Evolutionary conservation across 1,140 invertebrate species (phyloP), one percentile per base, ranked within the genome.

Genomic region (Oncopeltus fasciatus): DNA sequence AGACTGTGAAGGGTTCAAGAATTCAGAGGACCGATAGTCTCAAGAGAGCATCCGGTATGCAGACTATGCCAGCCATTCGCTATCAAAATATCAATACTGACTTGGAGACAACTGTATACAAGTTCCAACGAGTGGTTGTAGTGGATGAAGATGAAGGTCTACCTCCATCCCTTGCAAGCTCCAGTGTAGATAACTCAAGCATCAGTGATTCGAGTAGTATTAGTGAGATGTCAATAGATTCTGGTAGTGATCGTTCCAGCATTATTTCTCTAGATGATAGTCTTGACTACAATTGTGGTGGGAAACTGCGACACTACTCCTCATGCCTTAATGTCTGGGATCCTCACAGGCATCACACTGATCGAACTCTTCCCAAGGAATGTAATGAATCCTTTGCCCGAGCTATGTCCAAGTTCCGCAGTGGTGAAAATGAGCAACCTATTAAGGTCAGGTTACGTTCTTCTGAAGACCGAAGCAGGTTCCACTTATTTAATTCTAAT

Each of bases 141-240:
- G 66, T 77, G 0, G 76, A 77, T 29, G 77, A 78, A 12, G 33
- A 53, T 44, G 47, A 64, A 59, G 31, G 49, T 14, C 60, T 57
- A 11, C 64, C 60, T n/a, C 44, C 60, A 21, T 65, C 64, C 2
- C 20, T 20, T 1, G 26, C 20, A 11, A 53, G 49, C 65, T 14
- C 64, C 43, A 67, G 66, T 49, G 67, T 66, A 20, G 70, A 70
- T 18, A 77, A 74, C 65, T 70, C 70, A 18, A 77, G 74, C 66
- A 77, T 79, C 67, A 75, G 75, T 44, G 76, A 75, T 51, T 78
- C 77, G 51, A 78, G 79, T 61, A 77, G 76, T 3, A 74, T 79
- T 4, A 78, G 77, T 16, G 79, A 80, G 64, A 78, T 80, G 65
- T 80, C 79, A 0, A 77, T 77, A 12, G 79, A 80, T 65, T 79